Evolutionary conservation across 2,113 vertebrate genomes (phyloP), one percentile per base, ranked within the genome.

Genomic region (Gymnocephalus cernua): DNA sequence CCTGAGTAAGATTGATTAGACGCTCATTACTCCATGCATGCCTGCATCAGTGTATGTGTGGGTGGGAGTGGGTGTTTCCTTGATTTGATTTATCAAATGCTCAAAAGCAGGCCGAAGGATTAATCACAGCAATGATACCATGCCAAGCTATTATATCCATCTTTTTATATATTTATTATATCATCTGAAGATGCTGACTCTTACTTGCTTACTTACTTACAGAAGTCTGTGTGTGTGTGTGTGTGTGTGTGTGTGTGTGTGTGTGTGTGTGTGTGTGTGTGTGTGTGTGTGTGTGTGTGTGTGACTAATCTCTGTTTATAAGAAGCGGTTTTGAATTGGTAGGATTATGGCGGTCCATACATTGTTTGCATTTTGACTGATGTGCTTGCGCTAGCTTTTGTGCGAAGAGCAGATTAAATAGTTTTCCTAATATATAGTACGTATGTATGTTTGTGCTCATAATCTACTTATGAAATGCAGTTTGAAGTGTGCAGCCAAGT

Each of bases 41-140:
- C 78, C 35, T 50, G 77, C 25, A 2, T 74, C 59, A 4, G 67
- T 72, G 74, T 48, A 29, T 66, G 76, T 69, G 58, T 44, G 84
- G 29, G 74, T 57, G 54, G 32, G 74, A 74, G 83, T 84, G 72
- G 77, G 83, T 59, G 82, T 90, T 89, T 92, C 86, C 86, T 87
- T 91, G 66, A 89, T 92, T 92, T 91, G 88, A 93, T 93, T 93
- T 87, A 90, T 91, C 84, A 92, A 92, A 82, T 78, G 85, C 29
- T 91, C 80, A 79, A 87, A 87, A 89, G 84, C 71, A 80, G 78
- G 76, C 62, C 64, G 18, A 76, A 18, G 76, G 91, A 91, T 90
- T 92, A 92, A 92, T 93, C 81, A 53, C 74, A 21, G 79, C 78
- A 47, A 87, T 88, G 85, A 89, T 93, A 79, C 13, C 23, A 59